phyloP scores from a whole-genome alignment of 2,888 invertebrate genomes.

The Spisula subtruncata region DNA sequence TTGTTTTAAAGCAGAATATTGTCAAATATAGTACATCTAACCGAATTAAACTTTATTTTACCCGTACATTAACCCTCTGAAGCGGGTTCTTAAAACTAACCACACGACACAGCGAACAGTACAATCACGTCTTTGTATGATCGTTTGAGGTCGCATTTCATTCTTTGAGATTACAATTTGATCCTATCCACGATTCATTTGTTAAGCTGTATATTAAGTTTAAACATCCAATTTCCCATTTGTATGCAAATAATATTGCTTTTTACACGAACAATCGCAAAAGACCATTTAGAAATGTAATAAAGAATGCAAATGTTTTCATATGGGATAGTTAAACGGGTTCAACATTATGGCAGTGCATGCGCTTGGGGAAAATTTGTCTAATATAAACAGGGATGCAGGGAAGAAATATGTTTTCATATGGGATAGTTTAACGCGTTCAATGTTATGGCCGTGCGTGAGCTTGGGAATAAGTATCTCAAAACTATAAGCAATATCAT shows the following conservation, averaged over 20 bases:
- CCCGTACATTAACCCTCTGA: neutral
- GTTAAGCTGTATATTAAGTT: constrained; percentile 5
- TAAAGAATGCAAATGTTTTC: neutral
- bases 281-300: neutral
- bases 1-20: neutral
- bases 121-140: neutral
- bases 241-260: neutral
- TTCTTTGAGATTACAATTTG: constrained; percentile 4
- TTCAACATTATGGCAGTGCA: neutral
- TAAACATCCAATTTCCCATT: constrained; percentile 10
- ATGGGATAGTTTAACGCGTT: no score
- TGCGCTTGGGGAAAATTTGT: neutral
- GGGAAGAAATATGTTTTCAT: no score
- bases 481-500: no score
- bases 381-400: no score
- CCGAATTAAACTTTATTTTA: neutral
- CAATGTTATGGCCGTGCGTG: no score
- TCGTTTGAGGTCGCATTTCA: neutral
- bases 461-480: no score
- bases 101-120: no score
- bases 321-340: neutral
- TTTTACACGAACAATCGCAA: neutral
- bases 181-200: neutral
- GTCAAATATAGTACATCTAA: neutral
- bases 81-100: neutral